These are phyloP conservation scores for Rhizomys pruinosus DNA, from an alignment of 2,113 vertebrate species.

Conservation along the genomic window DNA sequence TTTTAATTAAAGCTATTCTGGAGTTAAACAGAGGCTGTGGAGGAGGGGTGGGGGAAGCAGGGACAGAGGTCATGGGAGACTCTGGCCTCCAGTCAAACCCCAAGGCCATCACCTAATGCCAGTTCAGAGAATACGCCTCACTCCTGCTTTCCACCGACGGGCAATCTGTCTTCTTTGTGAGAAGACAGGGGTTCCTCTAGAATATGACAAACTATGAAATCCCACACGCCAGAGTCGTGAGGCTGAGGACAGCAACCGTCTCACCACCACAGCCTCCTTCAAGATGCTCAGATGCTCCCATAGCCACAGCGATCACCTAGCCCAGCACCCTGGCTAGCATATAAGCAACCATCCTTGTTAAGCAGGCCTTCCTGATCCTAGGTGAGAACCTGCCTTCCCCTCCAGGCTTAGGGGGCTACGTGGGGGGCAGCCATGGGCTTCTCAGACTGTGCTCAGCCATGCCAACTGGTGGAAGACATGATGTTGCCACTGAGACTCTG, in stretches of 20 bases:
- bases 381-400: neutral
- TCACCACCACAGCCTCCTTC: rapidly evolving
- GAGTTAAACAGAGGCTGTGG: conserved; percentile 63
- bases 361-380: neutral
- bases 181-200: neutral
- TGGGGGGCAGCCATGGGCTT: neutral
- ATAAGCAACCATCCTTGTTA: rapidly evolving
- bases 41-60: neutral
- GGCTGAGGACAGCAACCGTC: neutral
- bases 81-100: neutral
- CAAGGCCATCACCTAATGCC: neutral
- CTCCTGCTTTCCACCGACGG: neutral
- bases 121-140: neutral
- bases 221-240: neutral
- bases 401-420: neutral
- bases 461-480: neutral
- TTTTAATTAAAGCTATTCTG: conserved; percentile 71
- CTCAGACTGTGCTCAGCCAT: neutral
- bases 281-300: neutral
- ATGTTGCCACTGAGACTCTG: neutral
- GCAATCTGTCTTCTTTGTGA: neutral
- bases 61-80: neutral
- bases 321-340: neutral
- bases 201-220: neutral
- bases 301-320: neutral